Conservation (phyloP, 2,113 vertebrate species). For the Melierax canorus region DNA sequence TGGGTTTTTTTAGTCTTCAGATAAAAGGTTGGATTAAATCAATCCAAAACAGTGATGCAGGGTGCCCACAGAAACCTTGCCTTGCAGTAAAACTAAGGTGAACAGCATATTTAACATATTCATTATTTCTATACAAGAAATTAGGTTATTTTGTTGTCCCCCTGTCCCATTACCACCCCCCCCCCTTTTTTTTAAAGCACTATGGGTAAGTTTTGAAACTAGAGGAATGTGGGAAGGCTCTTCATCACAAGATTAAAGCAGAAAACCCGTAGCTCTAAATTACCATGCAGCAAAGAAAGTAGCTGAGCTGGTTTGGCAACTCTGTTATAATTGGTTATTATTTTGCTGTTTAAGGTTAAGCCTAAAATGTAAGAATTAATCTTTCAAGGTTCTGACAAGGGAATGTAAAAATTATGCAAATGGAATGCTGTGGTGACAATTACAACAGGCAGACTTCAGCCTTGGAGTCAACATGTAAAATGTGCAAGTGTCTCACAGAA, state of each 20-base stretch:
- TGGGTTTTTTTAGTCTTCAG: neutral
- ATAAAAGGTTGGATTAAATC: neutral
- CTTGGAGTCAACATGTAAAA: neutral
- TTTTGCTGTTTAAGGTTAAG: slow-evolving; percentile 4
- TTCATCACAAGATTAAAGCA: neutral
- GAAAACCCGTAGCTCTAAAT: neutral
- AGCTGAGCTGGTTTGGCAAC: neutral
- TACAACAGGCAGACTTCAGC: neutral
- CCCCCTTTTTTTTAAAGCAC: neutral
- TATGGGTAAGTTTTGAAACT: neutral
- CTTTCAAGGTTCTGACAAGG: neutral
- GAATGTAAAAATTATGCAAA: neutral
- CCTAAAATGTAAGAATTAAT: neutral
- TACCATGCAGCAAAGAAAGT: neutral
- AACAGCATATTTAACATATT: neutral
- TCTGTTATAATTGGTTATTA: neutral
- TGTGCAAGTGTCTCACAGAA: neutral
- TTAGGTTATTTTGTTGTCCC: neutral
- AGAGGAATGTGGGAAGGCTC: neutral
- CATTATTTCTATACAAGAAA: neutral
- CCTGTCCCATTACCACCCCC: too few relatives aligned
- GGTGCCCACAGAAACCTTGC: neutral
- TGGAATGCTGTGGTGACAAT: neutral
- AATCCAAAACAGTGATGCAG: neutral
- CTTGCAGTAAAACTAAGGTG: neutral